phyloP scores from a whole-genome alignment of 2,113 vertebrate genomes.

The Eonycteris spelaea region DNA sequence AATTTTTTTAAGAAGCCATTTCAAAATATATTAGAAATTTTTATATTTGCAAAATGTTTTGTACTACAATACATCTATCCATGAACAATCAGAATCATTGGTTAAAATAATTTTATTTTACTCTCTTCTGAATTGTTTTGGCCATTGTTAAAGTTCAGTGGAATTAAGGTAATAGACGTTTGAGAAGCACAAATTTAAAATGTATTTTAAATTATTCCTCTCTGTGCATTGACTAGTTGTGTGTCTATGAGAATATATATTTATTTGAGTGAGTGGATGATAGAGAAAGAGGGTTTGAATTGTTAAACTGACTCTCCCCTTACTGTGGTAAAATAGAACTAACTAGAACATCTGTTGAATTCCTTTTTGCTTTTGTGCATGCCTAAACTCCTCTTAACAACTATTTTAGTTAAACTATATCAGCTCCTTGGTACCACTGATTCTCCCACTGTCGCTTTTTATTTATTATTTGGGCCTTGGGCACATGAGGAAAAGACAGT shows the following conservation, averaged over 20 bases:
- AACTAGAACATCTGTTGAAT: not conserved
- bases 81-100: not conserved
- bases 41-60: fast-evolving
- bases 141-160: not conserved
- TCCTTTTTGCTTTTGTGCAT: not conserved
- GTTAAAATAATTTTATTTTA: constrained; percentile 6
- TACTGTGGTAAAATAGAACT: not conserved
- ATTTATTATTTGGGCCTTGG: not conserved
- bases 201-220: not conserved
- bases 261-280: not conserved
- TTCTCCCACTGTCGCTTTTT: not conserved
- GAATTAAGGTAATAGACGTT: not conserved
- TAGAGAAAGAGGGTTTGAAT: not conserved
- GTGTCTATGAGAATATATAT: not conserved
- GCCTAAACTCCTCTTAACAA: not conserved
- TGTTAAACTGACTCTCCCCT: not conserved
- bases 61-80: not conserved
- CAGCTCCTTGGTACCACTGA: not conserved
- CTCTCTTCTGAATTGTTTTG: not conserved
- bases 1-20: fast-evolving
- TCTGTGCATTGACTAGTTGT: not conserved
- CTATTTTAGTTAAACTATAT: not conserved
- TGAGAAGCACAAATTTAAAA: not conserved
- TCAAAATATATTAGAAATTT: not conserved
- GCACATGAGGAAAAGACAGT: not conserved